phyloP scores from a whole-genome alignment of 2,113 vertebrate species.

The Sander lucioperca region DNA sequence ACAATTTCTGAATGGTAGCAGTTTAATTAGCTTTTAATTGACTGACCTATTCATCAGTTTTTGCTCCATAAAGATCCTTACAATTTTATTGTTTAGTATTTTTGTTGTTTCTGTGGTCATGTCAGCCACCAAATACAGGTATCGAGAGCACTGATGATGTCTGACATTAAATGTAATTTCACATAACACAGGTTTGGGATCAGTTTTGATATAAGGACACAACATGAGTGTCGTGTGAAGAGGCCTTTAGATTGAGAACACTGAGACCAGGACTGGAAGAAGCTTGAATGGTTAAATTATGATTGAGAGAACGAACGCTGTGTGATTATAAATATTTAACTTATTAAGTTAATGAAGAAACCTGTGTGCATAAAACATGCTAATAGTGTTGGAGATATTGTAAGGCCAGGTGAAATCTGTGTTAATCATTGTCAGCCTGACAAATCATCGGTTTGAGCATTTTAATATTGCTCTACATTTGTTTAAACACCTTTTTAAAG shows the following conservation, averaged over 20 bases:
- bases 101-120: background rate
- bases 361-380: background rate
- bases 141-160: background rate
- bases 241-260: background rate
- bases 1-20: background rate
- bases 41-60: background rate
- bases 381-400: background rate
- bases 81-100: background rate
- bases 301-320: no score
- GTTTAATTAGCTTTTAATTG: background rate
- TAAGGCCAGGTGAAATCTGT: constrained; percentile 4
- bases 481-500: background rate
- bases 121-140: background rate
- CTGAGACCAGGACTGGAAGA: background rate
- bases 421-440: background rate
- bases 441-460: background rate
- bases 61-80: background rate
- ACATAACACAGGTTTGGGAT: no score
- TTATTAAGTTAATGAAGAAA: constrained; percentile 1
- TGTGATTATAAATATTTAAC: no score
- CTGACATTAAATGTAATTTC: background rate
- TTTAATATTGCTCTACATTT: background rate
- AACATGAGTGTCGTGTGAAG: background rate
- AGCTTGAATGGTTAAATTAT: constrained; percentile 5
- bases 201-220: no score